These are phyloP conservation scores for Chlorops oryzae DNA, from an alignment of 1,140 invertebrate species.

Conservation along the genomic window DNA sequence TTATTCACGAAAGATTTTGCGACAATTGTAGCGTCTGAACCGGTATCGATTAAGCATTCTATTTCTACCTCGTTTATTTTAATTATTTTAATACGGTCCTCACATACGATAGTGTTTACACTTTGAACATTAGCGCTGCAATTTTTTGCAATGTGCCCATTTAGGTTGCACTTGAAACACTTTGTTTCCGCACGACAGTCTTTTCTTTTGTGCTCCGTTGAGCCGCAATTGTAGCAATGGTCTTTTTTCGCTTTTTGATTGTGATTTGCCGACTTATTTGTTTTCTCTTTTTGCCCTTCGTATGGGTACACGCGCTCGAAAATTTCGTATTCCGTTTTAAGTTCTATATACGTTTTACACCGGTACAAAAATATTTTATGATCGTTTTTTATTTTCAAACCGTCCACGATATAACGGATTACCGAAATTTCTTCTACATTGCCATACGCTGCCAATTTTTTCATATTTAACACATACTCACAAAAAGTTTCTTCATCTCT, in stretches of 20 bases:
- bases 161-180: neutral
- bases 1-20: neutral
- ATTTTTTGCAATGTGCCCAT: neutral
- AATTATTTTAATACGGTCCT: neutral
- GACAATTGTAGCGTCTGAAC: neutral
- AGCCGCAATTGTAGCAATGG: neutral
- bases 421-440: neutral
- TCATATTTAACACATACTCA: neutral
- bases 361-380: neutral
- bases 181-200: neutral
- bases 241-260: neutral
- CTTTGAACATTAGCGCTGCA: neutral
- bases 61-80: neutral
- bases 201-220: neutral
- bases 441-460: neutral
- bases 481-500: neutral
- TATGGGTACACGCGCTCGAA: neutral
- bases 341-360: neutral
- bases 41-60: neutral
- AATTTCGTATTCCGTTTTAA: neutral
- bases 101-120: neutral
- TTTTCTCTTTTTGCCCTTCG: too few species aligned
- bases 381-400: neutral
- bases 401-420: neutral
- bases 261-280: neutral